A percentile compares a stretch with the other conserved stretches of the same genome.
These are phyloP conservation scores for Chaenogobius annularis DNA, from an alignment of 2,113 vertebrate genomes.

Conservation along the genomic window DNA sequence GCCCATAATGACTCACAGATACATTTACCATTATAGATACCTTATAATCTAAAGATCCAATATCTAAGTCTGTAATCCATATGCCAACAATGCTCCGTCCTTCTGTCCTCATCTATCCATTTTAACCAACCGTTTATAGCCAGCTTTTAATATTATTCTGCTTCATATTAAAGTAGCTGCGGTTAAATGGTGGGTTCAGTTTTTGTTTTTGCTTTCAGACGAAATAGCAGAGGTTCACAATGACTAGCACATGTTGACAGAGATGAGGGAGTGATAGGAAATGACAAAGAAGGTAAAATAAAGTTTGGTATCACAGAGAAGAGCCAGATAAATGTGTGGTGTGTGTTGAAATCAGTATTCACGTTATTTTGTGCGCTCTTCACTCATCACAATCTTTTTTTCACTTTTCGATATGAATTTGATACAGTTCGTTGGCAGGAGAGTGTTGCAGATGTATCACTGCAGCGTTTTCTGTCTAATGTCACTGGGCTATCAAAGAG, in stretches of 20 bases:
- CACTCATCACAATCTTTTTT: conserved; percentile 29
- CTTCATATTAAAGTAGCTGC: conserved; percentile 51
- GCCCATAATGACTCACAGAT: conserved; percentile 1
- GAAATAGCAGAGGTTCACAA: conserved; percentile 39
- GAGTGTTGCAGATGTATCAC: conserved; percentile 23
- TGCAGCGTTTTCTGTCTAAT: conserved; percentile 16
- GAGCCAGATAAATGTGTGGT: conserved; percentile 8
- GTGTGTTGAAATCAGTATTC: conserved; percentile 36
- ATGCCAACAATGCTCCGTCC: conserved; percentile 10
- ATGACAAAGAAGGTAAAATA: background rate
- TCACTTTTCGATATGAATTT: conserved; percentile 31
- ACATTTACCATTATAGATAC: background rate
- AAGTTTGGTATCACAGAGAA: conserved; percentile 14
- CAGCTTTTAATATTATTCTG: conserved; percentile 47
- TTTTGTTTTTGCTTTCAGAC: conserved; percentile 57
- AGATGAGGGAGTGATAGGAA: conserved; percentile 33
- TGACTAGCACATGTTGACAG: conserved; percentile 58
- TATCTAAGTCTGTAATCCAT: background rate
- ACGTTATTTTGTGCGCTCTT: conserved; percentile 47
- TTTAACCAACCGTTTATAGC: conserved; percentile 2
- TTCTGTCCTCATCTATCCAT: conserved; percentile 12
- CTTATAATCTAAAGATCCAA: conserved; percentile 1
- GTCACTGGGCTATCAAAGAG: conserved; percentile 20
- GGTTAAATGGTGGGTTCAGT: conserved; percentile 61
- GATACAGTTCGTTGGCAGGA: conserved; percentile 9